phyloP scores from a whole-genome alignment of 1,140 invertebrate species.

The Myzus persicae region DNA sequence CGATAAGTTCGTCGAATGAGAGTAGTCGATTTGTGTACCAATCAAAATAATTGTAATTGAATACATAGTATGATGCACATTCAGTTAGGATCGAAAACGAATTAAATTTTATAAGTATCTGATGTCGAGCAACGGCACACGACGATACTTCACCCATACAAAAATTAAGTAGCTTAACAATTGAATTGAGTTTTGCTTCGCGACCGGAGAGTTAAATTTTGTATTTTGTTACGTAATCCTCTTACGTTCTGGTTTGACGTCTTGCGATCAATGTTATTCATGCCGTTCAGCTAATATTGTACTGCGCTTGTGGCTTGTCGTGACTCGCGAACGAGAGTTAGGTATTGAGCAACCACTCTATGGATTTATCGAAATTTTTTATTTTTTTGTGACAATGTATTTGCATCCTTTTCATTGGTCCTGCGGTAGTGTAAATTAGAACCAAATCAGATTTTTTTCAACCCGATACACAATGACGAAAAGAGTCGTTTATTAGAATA shows the following conservation, averaged over 20 bases:
- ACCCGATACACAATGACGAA: background rate
- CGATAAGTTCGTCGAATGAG: background rate
- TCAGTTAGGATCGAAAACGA: background rate
- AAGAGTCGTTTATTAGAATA: background rate
- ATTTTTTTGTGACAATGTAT: background rate
- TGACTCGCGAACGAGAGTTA: background rate
- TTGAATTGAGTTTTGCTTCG: too few species aligned
- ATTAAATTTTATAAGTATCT: background rate
- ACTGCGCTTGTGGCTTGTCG: background rate
- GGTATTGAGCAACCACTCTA: conserved; percentile 21
- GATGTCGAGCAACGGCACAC: background rate
- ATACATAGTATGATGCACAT: background rate
- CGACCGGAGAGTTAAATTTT: background rate
- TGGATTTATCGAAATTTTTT: background rate
- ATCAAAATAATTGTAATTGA: background rate
- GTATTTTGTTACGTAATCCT: background rate
- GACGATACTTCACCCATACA: background rate
- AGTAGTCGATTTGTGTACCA: background rate
- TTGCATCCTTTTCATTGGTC: background rate
- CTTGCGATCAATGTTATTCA: background rate
- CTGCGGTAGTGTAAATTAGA: background rate
- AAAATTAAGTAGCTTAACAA: conserved; percentile 17
- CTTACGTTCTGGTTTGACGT: background rate
- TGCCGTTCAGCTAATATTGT: background rate
- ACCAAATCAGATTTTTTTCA: background rate